Conservation (phyloP, 1,140 invertebrate genomes). For the Drosophila sucinea region DNA sequence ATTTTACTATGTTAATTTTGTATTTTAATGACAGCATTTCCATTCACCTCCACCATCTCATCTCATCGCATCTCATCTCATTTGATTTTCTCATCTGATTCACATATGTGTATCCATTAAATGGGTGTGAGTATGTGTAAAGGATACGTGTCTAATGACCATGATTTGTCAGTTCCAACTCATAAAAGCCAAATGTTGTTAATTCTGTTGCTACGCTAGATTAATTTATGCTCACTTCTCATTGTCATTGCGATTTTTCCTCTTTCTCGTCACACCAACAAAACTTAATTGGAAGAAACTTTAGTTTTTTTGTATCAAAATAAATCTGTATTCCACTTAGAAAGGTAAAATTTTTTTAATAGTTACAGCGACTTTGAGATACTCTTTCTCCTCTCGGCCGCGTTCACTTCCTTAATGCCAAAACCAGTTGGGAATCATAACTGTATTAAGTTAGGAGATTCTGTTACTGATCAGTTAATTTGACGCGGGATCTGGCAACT, state of each 20-base stretch:
- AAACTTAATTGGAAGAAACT: background rate
- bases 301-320: background rate
- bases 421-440: background rate
- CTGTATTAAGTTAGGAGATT: background rate
- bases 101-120: background rate
- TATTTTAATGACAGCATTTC: constrained; percentile 44
- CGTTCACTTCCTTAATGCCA: background rate
- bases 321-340: no score
- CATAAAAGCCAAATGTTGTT: constrained; percentile 81
- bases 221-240: constrained; percentile 48
- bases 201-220: constrained; percentile 71
- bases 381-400: no score
- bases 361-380: no score
- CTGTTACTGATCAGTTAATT: no score
- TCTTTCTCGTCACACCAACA: no score
- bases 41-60: background rate
- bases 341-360: no score
- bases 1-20: constrained; percentile 74
- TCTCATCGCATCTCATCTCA: no score
- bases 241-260: background rate
- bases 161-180: constrained; percentile 81
- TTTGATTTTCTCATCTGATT: background rate
- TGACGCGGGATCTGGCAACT: no score
- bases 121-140: background rate
- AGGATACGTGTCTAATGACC: constrained; percentile 32